Conservation (phyloP, 2,888 invertebrate genomes). For the Nycteola revayana region DNA sequence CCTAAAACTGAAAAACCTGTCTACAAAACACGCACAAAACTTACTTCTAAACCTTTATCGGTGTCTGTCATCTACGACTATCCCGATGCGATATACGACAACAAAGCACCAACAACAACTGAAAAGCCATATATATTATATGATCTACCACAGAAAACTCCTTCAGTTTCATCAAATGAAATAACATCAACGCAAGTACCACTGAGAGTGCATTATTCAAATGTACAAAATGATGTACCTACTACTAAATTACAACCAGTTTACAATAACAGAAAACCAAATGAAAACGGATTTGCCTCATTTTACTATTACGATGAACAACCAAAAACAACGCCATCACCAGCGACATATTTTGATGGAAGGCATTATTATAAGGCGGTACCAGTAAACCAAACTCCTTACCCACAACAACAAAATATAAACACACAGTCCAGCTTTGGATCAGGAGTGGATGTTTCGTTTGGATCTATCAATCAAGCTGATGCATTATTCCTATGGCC, state of each 20-base stretch:
- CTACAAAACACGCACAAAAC: conserved; percentile 72
- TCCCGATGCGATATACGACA: conserved; percentile 66
- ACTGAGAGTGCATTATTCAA: conserved; percentile 83
- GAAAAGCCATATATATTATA: conserved; percentile 78
- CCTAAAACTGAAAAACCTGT: conserved; percentile 71
- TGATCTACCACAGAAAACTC: conserved; percentile 69
- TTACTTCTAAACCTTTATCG: conserved; percentile 72
- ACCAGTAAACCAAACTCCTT: conserved; percentile 46
- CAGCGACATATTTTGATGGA: conserved; percentile 74
- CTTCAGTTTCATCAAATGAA: conserved; percentile 53
- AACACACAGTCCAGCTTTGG: conserved; percentile 58
- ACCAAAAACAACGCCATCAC: conserved; percentile 79
- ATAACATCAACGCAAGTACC: conserved; percentile 84
- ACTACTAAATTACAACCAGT: conserved; percentile 80
- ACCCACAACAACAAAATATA: conserved; percentile 51
- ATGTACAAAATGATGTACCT: conserved; percentile 75
- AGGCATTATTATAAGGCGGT: conserved; percentile 72
- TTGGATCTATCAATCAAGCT: conserved; percentile 69
- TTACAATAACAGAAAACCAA: conserved; percentile 64
- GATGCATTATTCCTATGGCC: conserved; percentile 76
- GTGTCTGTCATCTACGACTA: conserved; percentile 77
- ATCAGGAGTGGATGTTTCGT: conserved; percentile 67
- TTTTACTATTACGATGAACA: conserved; percentile 87
- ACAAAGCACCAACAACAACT: conserved; percentile 64
- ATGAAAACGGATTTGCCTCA: conserved; percentile 78